phyloP scores from a whole-genome alignment of 30 jellyfish, hydroid and myxozoan species.

The Pelagia noctiluca region DNA sequence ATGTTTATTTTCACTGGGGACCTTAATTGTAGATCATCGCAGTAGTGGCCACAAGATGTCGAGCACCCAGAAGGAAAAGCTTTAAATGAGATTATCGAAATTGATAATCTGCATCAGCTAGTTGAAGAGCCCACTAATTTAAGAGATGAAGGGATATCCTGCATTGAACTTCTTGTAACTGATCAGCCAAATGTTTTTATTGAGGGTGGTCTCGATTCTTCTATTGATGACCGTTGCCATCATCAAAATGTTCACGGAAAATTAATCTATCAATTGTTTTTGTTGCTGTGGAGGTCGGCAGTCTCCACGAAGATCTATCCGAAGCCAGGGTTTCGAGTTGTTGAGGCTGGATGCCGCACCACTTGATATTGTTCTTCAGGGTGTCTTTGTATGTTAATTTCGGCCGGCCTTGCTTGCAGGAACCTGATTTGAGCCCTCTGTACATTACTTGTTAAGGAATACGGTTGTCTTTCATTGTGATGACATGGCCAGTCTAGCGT shows the following conservation, averaged over 20 bases:
- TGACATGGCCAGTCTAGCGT: no score
- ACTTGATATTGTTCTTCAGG: no score
- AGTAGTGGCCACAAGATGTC: conserved; percentile 61
- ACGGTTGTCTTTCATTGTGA: no score
- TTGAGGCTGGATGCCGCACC: no score
- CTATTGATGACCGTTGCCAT: conserved; percentile 19
- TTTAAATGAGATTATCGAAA: conserved; percentile 6
- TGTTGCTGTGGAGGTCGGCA: no score
- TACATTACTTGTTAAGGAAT: no score
- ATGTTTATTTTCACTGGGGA: conserved; percentile 40
- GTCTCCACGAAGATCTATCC: no score
- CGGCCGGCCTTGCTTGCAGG: no score
- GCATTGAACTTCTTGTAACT: conserved; percentile 13
- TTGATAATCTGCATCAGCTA: conserved; percentile 6
- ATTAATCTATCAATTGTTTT: no score
- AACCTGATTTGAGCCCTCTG: no score
- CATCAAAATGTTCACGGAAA: conserved; percentile 1
- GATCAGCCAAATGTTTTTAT: conserved; percentile 21
- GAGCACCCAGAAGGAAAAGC: conserved; percentile 53
- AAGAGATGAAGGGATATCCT: conserved; percentile 24
- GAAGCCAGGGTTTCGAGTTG: no score
- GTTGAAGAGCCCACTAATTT: conserved; percentile 11
- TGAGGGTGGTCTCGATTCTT: conserved; percentile 7
- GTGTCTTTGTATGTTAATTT: no score
- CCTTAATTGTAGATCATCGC: conserved; percentile 58